Evolutionary conservation across 2,113 vertebrate species (phyloP).

Genomic region (Scytalopus superciliaris): DNA sequence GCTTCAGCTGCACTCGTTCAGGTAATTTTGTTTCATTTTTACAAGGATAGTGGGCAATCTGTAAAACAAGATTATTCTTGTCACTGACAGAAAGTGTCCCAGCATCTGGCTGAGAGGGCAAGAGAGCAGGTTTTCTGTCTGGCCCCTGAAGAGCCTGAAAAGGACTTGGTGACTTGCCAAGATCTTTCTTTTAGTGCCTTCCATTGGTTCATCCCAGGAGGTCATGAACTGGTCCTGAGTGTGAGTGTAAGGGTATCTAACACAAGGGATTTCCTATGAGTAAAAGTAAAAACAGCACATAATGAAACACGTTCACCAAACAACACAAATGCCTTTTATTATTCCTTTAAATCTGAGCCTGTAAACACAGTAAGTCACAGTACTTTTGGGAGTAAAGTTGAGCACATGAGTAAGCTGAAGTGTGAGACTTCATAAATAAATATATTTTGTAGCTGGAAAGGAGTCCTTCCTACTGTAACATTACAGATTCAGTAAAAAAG

Average conservation of each 20-base stretch:
- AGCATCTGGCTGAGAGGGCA: rapidly evolving
- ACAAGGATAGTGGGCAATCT: not conserved
- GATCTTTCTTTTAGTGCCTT: not conserved
- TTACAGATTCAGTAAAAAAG: not conserved
- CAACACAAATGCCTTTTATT: not conserved
- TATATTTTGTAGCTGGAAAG: not conserved
- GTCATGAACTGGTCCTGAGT: not conserved
- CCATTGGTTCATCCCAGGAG: not conserved
- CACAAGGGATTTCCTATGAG: not conserved
- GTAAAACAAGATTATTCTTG: not conserved
- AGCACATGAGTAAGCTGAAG: not conserved
- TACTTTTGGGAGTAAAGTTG: slow-evolving; percentile 6
- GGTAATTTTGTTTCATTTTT: not conserved
- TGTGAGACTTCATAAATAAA: slow-evolving; percentile 5
- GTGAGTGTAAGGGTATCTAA: not conserved
- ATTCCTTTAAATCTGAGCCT: not conserved
- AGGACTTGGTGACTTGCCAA: not conserved
- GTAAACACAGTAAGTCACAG: not conserved
- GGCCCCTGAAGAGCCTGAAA: not conserved
- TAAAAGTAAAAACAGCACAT: not conserved
- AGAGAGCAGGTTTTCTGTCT: not conserved
- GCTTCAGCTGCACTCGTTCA: not conserved
- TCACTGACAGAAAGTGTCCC: not conserved
- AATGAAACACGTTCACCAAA: slow-evolving; percentile 1
- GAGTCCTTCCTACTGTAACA: not conserved